phyloP scores from a whole-genome alignment of 2,113 vertebrate genomes.

The Sinocyclocheilus anophthalmus region DNA sequence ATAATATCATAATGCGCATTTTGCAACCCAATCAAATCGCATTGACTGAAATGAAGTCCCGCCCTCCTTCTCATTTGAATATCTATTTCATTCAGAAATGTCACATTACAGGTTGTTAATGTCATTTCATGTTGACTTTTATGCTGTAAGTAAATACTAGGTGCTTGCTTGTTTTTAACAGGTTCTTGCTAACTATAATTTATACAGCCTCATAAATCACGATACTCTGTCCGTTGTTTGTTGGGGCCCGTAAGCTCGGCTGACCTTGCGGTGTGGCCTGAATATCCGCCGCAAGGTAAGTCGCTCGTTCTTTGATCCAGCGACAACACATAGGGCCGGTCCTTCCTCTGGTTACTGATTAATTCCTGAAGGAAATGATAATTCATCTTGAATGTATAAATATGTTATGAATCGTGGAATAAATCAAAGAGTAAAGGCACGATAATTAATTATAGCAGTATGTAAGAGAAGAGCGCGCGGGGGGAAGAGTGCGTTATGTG shows the following conservation, averaged over 20 bases:
- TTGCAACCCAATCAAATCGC: neutral
- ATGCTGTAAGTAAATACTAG: neutral
- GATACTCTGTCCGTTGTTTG: neutral
- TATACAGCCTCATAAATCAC: constrained; percentile 7
- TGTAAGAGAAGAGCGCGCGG: constrained; percentile 68
- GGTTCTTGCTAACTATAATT: neutral
- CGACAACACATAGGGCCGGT: constrained; percentile 61
- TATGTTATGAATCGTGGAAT: constrained; percentile 81
- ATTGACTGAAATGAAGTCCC: neutral
- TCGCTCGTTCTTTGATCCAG: constrained; percentile 73
- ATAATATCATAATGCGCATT: neutral
- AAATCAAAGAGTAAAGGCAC: constrained; percentile 79
- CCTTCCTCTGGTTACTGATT: constrained; percentile 75
- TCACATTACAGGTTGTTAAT: neutral
- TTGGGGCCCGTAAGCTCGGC: neutral
- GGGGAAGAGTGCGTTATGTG: constrained; percentile 75
- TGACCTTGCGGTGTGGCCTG: neutral
- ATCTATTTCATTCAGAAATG: neutral
- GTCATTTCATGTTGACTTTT: neutral
- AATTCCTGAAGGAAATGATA: constrained; percentile 82
- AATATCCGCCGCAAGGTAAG: constrained; percentile 59
- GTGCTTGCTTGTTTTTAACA: too few species aligned
- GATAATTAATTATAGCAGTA: constrained; percentile 77
- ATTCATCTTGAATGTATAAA: constrained; percentile 83
- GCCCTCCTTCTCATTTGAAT: neutral